These are phyloP conservation scores for Catharus ustulatus DNA, from an alignment of 2,797 vertebrate genomes.

Conservation along the genomic window DNA sequence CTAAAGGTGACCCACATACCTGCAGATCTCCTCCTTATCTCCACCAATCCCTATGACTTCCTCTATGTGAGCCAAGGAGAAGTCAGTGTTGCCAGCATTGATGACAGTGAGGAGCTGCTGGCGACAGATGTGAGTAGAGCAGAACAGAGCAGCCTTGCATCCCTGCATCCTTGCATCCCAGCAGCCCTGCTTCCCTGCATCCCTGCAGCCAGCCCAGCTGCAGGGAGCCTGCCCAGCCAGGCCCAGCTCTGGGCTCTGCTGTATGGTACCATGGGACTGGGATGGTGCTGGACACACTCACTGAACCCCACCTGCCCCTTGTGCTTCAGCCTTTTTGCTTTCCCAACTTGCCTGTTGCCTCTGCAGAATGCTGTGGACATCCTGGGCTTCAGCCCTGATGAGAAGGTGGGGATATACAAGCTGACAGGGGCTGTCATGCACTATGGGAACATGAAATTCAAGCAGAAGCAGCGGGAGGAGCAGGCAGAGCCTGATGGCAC, in stretches of 20 bases:
- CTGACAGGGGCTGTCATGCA: conserved; percentile 87
- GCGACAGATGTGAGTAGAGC: conserved; percentile 87
- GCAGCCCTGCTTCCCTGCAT: background rate
- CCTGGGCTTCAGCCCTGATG: conserved; percentile 84
- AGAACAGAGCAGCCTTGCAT: background rate
- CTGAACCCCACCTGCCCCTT: background rate
- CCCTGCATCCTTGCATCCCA: too few species aligned
- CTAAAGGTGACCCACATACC: background rate
- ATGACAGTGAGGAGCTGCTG: conserved; percentile 88
- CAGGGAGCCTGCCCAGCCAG: background rate
- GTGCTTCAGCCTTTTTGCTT: background rate
- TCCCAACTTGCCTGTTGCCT: background rate
- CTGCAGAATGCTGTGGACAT: conserved; percentile 85
- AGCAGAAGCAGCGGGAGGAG: conserved; percentile 89
- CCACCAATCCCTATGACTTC: conserved; percentile 90
- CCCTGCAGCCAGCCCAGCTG: background rate
- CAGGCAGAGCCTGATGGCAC: conserved; percentile 87
- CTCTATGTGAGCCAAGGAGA: conserved; percentile 88
- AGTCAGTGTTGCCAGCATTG: conserved; percentile 87
- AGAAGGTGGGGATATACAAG: conserved; percentile 86
- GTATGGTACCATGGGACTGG: accelerated
- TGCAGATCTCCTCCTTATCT: conserved; percentile 88
- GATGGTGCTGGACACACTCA: accelerated
- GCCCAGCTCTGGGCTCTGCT: background rate
- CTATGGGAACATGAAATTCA: conserved; percentile 89